These are phyloP conservation scores for Pimpla rufipes DNA, from an alignment of 2,888 invertebrate genomes.

Conservation along the genomic window DNA sequence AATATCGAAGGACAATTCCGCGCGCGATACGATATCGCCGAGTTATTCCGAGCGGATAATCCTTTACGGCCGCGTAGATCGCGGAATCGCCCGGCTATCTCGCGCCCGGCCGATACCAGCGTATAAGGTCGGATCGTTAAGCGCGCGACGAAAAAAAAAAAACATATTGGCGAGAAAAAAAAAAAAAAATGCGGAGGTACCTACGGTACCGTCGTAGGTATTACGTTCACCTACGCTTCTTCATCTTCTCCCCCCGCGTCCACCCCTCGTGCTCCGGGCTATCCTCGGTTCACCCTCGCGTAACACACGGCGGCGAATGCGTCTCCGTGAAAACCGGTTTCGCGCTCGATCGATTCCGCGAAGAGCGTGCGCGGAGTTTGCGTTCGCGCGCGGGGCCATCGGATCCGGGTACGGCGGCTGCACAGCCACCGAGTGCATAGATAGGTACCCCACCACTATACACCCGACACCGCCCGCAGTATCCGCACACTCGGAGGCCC, in stretches of 20 bases:
- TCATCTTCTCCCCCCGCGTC: slow-evolving; percentile 11
- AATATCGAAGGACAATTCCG: slow-evolving; percentile 6
- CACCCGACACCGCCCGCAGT: slow-evolving; percentile 69
- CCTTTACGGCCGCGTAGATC: slow-evolving; percentile 8
- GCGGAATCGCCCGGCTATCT: slow-evolving; percentile 2
- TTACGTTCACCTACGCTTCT: slow-evolving; percentile 44
- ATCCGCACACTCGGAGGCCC: slow-evolving; percentile 17
- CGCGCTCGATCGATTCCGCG: slow-evolving; percentile 77
- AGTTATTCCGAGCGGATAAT: slow-evolving; percentile 41
- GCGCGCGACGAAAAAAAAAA: neutral
- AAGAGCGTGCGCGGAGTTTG: slow-evolving; percentile 69
- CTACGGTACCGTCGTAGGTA: slow-evolving; percentile 5
- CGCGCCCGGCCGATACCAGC: slow-evolving; percentile 6
- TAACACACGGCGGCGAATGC: slow-evolving; percentile 61
- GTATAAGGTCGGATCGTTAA: neutral
- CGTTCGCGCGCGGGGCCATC: slow-evolving; percentile 72
- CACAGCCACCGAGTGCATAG: slow-evolving; percentile 41
- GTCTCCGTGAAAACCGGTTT: slow-evolving; percentile 79
- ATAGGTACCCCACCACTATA: slow-evolving; percentile 23
- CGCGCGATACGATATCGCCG: slow-evolving; percentile 23
- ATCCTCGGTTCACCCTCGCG: no score
- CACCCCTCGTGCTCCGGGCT: no score
- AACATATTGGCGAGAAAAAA: slow-evolving; percentile 6
- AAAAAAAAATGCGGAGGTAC: neutral
- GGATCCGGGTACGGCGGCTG: slow-evolving; percentile 81